Base-by-base conservation (phyloP, 30 jellyfish, hydroid and myxozoan genomes). In the Chrysaora quinquecirrha region DNA sequence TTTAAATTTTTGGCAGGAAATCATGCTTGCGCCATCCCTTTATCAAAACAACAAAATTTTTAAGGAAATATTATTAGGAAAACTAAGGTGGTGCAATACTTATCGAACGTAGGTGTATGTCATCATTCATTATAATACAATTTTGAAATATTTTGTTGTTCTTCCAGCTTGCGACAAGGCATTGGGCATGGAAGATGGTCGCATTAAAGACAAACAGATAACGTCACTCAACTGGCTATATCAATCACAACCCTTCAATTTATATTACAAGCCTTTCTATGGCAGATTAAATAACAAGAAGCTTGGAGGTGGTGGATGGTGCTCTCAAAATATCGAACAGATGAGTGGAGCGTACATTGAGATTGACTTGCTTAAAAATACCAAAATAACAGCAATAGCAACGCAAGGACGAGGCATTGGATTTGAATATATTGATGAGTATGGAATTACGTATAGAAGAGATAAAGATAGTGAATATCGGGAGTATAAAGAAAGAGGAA, bases 271-370 rank as follows among this genome's bases (percentile, higher is more conserved):
- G n/a, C 91, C 97, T 6, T 24, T 34, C 16, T 72, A 21, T 35
- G 96, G 93, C 7, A 87, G 98, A 19, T 73, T 93, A 49, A 87
- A 93, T 64, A 60, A 38, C 80, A 52, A 69, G 34, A 48, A 69
- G 76, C 60, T 22, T 0, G 84, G 97, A 16, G 95, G 96, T 6
- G 98, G 98, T 22, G 97, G 90, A 6, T 93, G 98, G 98, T 93
- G 98, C 74, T 93, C 98, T 1, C 95, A 52, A 0, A 93, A 58
- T 21, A 49, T 50, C 32, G 93, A 73, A 48, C 49, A 25, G 22
- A 56, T 86, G 50, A 63, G 67, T 11, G 87, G 94, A 4, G 96
- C 93, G 35, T 87, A 72, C 79, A 58, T 93, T 16, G 96, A 93
- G 75, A 80, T 93, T 12, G 98, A 93, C 61, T 63, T 93, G 86